Conservation (phyloP, 92 coral and sea anemone species). For the Parazoanthus darwini region DNA sequence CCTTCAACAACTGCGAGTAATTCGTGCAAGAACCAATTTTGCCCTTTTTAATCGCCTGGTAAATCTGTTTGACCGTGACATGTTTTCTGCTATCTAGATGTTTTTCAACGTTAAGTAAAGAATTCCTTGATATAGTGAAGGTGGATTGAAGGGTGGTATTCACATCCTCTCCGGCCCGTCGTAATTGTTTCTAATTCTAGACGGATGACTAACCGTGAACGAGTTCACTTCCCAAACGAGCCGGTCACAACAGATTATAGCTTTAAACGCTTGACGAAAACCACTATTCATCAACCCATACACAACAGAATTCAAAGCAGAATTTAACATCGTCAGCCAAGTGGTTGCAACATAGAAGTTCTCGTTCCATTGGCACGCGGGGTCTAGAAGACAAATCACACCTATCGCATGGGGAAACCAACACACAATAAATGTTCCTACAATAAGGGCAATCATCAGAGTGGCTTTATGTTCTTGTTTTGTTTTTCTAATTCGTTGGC, state of each 20-base stretch:
- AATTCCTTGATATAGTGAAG: not conserved
- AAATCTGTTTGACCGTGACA: not conserved
- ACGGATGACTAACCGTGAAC: not conserved
- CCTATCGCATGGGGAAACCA: slow-evolving; percentile 89
- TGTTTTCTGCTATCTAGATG: not conserved
- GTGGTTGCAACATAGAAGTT: slow-evolving; percentile 71
- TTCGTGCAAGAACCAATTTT: not conserved
- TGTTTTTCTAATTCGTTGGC: not conserved
- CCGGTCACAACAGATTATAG: slow-evolving; percentile 58
- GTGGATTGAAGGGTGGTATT: not conserved
- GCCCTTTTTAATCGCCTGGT: not conserved
- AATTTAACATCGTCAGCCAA: slow-evolving; percentile 84
- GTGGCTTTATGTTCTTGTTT: slow-evolving; percentile 80
- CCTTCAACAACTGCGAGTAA: too few species aligned
- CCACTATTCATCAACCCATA: slow-evolving; percentile 74
- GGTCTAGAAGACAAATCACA: slow-evolving; percentile 62
- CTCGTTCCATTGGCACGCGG: slow-evolving; percentile 51
- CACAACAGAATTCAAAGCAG: slow-evolving; percentile 76
- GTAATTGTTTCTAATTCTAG: not conserved
- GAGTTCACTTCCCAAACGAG: slow-evolving; percentile 41
- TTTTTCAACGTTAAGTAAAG: not conserved
- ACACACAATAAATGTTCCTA: slow-evolving; percentile 72
- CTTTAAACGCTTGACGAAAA: slow-evolving; percentile 81
- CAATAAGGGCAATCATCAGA: slow-evolving; percentile 65
- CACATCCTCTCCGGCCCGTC: too few species aligned